Evolutionary conservation across 2,888 invertebrate genomes (phyloP), one percentile per base, ranked within the genome.

Genomic region (Polyommatus iphigenia): DNA sequence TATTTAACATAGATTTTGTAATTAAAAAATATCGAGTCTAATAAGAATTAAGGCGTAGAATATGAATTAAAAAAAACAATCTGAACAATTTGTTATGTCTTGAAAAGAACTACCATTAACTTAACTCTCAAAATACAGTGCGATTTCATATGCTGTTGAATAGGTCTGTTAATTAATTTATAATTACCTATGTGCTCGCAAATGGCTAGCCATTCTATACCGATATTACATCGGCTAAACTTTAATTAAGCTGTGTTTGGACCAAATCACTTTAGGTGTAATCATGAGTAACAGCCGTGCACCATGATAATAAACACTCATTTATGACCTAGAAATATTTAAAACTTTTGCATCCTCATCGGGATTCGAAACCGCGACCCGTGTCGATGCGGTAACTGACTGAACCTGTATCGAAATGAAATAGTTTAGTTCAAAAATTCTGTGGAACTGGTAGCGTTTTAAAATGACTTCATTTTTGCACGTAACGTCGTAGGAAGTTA

Each of bases 121-220:
- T 8, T 36, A 36, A 1, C 36, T 36, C 2, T 15, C 0, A 50
- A 50, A 50, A 50, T 15, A 54, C 54, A 18, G 5, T 54, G 54
- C 54, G 1, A 54, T 15, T 54, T 18, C 18, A 54, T 54, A 18
- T 18, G 18, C 18, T 54, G 15, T 54, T 54, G 18, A 54, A 54
- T 54, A 18, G 54, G 18, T 54, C 4, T 54, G 54, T 54, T 54
- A 18, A 54, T 54, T 54, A 54, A 54, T 54, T 54, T 54, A 54
- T 54, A 54, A 54, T 54, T 54, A 18, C 5, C 54, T 0, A 54
- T 54, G 54, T 54, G 1, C 54, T 54, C 54, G 54, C 54, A 18
- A 54, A 54, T 54, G 54, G 54, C 18, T 54, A 54, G 18, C 54
- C 54, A 54, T 54, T 54, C 54, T 59, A 91, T 91, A 90, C 89